Base-by-base conservation (phyloP, 2,797 vertebrate genomes). In the Alca torda region DNA sequence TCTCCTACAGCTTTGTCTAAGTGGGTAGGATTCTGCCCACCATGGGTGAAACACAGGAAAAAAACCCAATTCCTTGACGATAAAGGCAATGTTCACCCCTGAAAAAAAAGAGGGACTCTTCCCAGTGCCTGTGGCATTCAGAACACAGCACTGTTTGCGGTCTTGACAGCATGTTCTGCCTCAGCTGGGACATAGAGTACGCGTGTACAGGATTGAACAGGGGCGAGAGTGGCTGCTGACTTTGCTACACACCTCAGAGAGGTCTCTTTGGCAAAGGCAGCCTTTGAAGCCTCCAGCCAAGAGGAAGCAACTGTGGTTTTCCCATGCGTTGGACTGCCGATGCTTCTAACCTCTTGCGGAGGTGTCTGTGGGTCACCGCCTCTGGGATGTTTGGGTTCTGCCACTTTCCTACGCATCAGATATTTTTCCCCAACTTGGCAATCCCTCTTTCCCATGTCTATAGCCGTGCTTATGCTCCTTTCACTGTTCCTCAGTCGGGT, bases 131-230 rank as follows among this genome's bases (percentile, higher is more conserved):
- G 24, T 26, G 30, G 56, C 19, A 20, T 28, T 59, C 21, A 10
- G 45, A n/a, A 56, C 53, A 17, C 60, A 57, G 43, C 16, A 3
- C 10, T 12, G 24, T 33, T 68, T 59, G 50, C 15, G 37, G 45
- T 1, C 39, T 33, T 21, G 37, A 6, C 16, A 53, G 45, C 45
- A 1, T 7, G 17, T 24, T 51, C 48, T 69, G 74, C 43, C 74
- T 53, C 37, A 18, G 16, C 0, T 11, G 64, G 50, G 56, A 15
- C 28, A 20, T 0, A 7, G 51, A 4, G 26, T 20, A 11, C 4
- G 2, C 1, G 13, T 28, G 17, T 20, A 10, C 6, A 33, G 57
- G 37, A 11, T 15, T 11, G n/a, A 19, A 16, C 15, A 15, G 78
- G 2, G 84, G 19, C 39, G 53, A 30, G 43, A 60, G 46, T 1